Base-by-base conservation (phyloP, 2,113 vertebrate genomes). In the Dasypus novemcinctus region DNA sequence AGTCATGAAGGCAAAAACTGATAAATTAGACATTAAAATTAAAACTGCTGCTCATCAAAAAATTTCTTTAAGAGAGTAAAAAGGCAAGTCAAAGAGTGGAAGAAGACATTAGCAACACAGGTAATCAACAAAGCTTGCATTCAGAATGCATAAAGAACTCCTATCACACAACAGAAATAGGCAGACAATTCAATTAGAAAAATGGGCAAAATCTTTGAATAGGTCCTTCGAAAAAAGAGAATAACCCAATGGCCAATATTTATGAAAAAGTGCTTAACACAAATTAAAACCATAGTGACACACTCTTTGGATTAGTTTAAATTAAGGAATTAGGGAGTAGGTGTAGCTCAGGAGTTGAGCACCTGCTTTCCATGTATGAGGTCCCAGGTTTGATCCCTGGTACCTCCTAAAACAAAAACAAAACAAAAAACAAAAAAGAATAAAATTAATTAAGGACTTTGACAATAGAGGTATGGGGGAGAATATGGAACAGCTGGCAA, bases 21-120 rank as follows among this genome's bases (percentile, higher is more conserved):
- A 36, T 64, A 89, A 93, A 52, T 81, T 46, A 86, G 17, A n/a
- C 38, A 85, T 57, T 94, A 92, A 57, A 84, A 94, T 71, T 76
- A 83, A 94, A 91, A 83, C 71, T n/a, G 69, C 61, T 76, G 27
- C 49, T 90, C n/a, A 90, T 69, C 75, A 41, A 86, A 81, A 83
- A 43, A 66, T 41, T 95, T 31, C 41, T 91, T 76, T 71, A 90
- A 78, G 23, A 78, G 29, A 41, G 27, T 27, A 76, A 68, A 76
- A 76, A 36, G 38, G 21, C 7, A 82, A 93, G 52, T 61, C 20
- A 66, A 25, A 76, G 59, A 74, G 49, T 80, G 33, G 20, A 68
- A 90, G 69, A 76, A 94, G 59, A 75, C 69, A 46, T 59, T 0
- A 7, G 14, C 33, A 89, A 78, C 2, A 11, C 46, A 91, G 83